Base-by-base conservation (phyloP, 2,888 invertebrate genomes). In the Chalcosyrphus nemorum region DNA sequence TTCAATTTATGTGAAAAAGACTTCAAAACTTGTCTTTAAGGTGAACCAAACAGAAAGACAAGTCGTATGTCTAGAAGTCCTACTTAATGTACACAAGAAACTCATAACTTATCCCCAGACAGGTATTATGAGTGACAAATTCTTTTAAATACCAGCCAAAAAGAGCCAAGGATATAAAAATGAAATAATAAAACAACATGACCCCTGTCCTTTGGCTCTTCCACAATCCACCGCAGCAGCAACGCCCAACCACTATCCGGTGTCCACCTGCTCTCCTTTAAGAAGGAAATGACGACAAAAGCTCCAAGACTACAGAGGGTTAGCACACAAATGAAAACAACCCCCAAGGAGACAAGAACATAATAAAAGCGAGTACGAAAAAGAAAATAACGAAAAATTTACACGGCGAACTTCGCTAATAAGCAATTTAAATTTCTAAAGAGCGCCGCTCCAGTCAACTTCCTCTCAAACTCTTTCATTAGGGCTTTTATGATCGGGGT, bases 391-490 rank as follows among this genome's bases (percentile, higher is more conserved):
- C 29, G 59, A 74, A 61, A 38, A 52, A 63, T 56, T 68, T 70
- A 63, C 68, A 70, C 61, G 65, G 57, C 75, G 59, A 85, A 85
- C 84, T 85, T 85, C 57, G 80, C 59, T 85, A 85, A 85, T 85
- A 85, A 85, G 84, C 84, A 85, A 85, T 85, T 85, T 85, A 80
- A 85, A 85, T 85, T 85, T 85, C 80, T 70, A 80, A 84, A 50
- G 70, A 75, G 35, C 38, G 65, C 52, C 52, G 59, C 72, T 66
- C 54, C 68, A 71, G 56, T 66, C 77, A 29, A 56, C 78, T 66
- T 81, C 71, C 77, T 66, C 68, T 32, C 66, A 54, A 77, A 77
- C 77, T 76, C 82, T 65, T 81, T 76, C 50, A 65, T 75, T 76
- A 70, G 21, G 7, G 7, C 9, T 38, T 68, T 54, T 68, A 66